phyloP scores from a whole-genome alignment of 2,113 vertebrate species.

The Bubo bubo region DNA sequence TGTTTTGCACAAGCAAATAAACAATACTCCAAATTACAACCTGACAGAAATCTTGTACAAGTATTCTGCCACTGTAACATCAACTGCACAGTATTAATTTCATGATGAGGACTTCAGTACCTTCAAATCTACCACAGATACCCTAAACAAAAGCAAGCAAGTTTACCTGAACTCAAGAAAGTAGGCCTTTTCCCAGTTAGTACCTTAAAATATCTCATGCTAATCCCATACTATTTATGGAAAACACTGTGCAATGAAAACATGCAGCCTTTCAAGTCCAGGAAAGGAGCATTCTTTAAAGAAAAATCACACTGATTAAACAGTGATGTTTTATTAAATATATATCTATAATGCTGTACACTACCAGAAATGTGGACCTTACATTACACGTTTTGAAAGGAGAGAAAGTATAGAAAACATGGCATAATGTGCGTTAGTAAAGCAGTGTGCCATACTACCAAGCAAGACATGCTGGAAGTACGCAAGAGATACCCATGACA shows the following conservation, averaged over 20 bases:
- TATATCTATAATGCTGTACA: neutral
- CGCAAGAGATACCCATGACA: neutral
- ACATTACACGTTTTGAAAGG: slow-evolving; percentile 28
- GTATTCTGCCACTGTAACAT: neutral
- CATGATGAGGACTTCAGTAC: neutral
- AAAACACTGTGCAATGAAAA: neutral
- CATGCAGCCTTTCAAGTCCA: slow-evolving; percentile 60
- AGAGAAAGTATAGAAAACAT: neutral
- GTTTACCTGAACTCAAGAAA: neutral
- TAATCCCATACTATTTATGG: neutral
- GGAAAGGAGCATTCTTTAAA: slow-evolving; percentile 48
- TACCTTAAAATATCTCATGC: neutral
- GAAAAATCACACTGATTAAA: neutral
- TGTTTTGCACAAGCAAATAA: neutral
- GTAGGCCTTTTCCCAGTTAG: neutral
- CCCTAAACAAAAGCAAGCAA: neutral
- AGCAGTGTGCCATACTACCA: slow-evolving; percentile 49
- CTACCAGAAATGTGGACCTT: slow-evolving; percentile 19
- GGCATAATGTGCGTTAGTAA: slow-evolving; percentile 26
- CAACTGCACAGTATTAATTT: neutral
- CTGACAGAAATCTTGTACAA: neutral
- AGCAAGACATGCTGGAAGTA: slow-evolving; percentile 21
- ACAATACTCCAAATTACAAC: neutral
- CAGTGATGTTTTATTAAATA: neutral
- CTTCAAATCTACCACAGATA: neutral